These are phyloP conservation scores for Discoglossus pictus DNA, from an alignment of 2,797 vertebrate species.

Conservation along the genomic window DNA sequence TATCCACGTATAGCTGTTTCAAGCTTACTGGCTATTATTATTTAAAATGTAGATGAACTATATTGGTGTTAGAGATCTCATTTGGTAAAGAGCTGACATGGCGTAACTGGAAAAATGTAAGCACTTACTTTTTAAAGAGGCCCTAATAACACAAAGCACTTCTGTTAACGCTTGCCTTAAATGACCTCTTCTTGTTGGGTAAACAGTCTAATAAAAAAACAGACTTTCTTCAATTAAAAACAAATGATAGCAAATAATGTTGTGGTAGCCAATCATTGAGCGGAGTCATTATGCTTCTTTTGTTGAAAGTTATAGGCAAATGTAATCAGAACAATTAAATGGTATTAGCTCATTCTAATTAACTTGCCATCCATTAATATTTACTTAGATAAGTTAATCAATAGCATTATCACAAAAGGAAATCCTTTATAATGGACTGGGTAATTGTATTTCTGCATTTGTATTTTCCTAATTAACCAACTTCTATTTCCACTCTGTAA, in stretches of 20 bases:
- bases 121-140: not conserved
- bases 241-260: slow-evolving; percentile 18
- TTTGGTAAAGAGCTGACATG: too few relatives aligned
- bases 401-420: slow-evolving; percentile 58
- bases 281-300: slow-evolving; percentile 15
- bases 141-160: not conserved
- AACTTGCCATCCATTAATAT: slow-evolving; percentile 51
- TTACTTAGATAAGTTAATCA: slow-evolving; percentile 53
- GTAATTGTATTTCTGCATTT: slow-evolving; percentile 31
- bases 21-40: too few relatives aligned
- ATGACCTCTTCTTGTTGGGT: slow-evolving; percentile 28
- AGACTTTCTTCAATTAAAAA: slow-evolving; percentile 27
- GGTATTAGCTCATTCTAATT: slow-evolving; percentile 56
- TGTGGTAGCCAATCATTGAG: slow-evolving; percentile 7
- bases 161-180: slow-evolving; percentile 13
- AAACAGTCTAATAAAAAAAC: slow-evolving; percentile 24
- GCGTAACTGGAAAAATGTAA: too few relatives aligned
- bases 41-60: too few relatives aligned
- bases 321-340: slow-evolving; percentile 45
- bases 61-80: too few relatives aligned
- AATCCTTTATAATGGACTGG: slow-evolving; percentile 56
- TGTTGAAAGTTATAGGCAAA: slow-evolving; percentile 16
- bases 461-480: slow-evolving; percentile 56
- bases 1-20: too few relatives aligned
- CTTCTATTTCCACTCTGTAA: slow-evolving; percentile 44